Evolutionary conservation across 2,888 invertebrate genomes (phyloP), one percentile per base, ranked within the genome.

Genomic region (Brenthis ino): DNA sequence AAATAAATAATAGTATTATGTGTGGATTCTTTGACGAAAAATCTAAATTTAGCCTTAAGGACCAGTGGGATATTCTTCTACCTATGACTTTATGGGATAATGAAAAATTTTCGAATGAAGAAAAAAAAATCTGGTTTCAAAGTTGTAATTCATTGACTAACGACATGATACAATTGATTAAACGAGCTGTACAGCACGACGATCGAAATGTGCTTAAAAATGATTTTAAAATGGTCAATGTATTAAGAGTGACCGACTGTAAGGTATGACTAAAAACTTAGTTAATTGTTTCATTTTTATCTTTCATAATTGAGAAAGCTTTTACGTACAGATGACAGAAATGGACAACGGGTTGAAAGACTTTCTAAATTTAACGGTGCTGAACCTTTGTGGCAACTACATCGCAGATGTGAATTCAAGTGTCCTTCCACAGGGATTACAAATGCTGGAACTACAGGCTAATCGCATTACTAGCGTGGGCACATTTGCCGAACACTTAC

Each of bases 301-400:
- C 1, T 12, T 53, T 14, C 13, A 51, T 33, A 6, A 1, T 11
- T 63, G 37, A 50, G 6, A 14, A 50, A 8, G 48, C 3, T 43
- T 68, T 33, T 67, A 64, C 53, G 12, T 80, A 48, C 80, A 94
- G 94, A 91, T 94, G 80, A 93, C 91, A n/a, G 79, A 83, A 14
- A 74, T 94, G 63, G 94, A 94, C 75, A 64, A 75, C 14, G 79
- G 78, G 50, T 71, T 94, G 57, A 67, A 71, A 51, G 79, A 86
- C 57, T 94, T 89, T 76, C 75, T 79, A 57, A 85, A 89, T 43
- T 76, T 94, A 3, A 77, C 87, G 53, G 83, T 87, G 24, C 81
- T 95, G 28, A 90, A 88, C 76, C 80, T 95, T 47, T 87, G 90
- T 67, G 93, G 91, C 12, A 91, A 92, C 73, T 88, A 76, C 55